Conservation (phyloP, 2,888 invertebrate species). For the Leucania comma region DNA sequence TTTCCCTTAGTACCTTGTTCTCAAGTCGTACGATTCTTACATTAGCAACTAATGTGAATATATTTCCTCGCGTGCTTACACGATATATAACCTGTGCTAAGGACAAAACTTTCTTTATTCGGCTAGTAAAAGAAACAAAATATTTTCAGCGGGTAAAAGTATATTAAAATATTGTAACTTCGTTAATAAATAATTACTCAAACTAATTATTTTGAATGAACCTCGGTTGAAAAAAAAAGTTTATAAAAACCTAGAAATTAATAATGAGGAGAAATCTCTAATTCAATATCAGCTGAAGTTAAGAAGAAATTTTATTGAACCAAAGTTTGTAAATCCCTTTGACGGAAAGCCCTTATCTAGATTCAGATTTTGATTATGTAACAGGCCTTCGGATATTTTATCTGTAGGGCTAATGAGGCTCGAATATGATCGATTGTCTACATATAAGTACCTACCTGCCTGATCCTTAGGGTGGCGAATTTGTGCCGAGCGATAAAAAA, state of each 20-base stretch:
- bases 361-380: constrained; percentile 51
- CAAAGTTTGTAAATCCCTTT: constrained; percentile 41
- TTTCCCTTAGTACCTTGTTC: too few species aligned
- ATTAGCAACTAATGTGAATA: too few species aligned
- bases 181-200: not conserved
- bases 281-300: constrained; percentile 47
- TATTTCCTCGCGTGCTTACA: too few species aligned
- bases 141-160: not conserved
- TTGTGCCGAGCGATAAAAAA: constrained; percentile 71
- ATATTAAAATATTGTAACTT: not conserved
- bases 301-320: constrained; percentile 50
- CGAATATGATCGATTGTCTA: constrained; percentile 62
- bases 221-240: not conserved
- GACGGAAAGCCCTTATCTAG: constrained; percentile 47
- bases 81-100: not conserved
- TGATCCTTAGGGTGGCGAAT: constrained; percentile 62
- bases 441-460: constrained; percentile 32
- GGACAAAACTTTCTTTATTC: not conserved
- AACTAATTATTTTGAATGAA: constrained; percentile 1
- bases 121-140: too few species aligned
- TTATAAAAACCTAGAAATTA: not conserved
- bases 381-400: constrained; percentile 48
- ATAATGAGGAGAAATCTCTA: constrained; percentile 21
- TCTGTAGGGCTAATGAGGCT: constrained; percentile 58
- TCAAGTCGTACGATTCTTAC: too few species aligned